Base-by-base conservation (phyloP, 2,797 vertebrate species). In the Eidolon dupreanum region DNA sequence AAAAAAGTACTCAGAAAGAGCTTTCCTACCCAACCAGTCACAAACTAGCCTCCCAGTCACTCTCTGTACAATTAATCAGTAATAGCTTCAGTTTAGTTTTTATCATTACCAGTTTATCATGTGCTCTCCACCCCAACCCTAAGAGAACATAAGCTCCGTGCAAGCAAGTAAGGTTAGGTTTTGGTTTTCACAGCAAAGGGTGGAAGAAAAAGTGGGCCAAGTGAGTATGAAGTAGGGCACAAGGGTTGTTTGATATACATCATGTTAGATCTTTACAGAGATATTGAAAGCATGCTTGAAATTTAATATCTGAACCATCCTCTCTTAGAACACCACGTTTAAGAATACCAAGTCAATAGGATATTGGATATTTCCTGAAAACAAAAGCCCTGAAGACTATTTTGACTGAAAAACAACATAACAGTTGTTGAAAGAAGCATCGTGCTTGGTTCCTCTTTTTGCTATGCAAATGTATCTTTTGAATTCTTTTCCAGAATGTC, bases 401-500 rank as follows among this genome's bases (percentile, higher is more conserved):
- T 71, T 24, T 68, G 24, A 88, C 38, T 87, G 22, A 61, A 93
- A 68, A 57, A 73, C 31, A 96, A 15, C 10, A 19, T 43, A 83
- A 61, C 16, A 51, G 91, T 78, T 93, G 8, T 83, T 93, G 53
- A 78, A 61, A 92, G 38, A 86, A 70, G 59, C 49, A 74, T 46
- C 46, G 3, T 82, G 7, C 73, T 75, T 53, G 9, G 6, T 26
- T 90, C 87, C 8, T 46, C 19, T 82, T 86, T 85, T 92, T 57
- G 38, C 84, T 83, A 26, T 65, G 41, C 33, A 95, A 81, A 81
- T 93, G 26, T 43, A 78, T 16, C 20, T 96, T 95, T 68, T 94
- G 68, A 85, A 43, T 6, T 66, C 38, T 78, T 59, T 81, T 90
- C 38, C 24, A 86, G 77, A 95, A 71, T 96, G 43, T 94, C 51